Evolutionary conservation across 1,140 invertebrate species (phyloP).

Genomic region (Drosophila guanche): DNA sequence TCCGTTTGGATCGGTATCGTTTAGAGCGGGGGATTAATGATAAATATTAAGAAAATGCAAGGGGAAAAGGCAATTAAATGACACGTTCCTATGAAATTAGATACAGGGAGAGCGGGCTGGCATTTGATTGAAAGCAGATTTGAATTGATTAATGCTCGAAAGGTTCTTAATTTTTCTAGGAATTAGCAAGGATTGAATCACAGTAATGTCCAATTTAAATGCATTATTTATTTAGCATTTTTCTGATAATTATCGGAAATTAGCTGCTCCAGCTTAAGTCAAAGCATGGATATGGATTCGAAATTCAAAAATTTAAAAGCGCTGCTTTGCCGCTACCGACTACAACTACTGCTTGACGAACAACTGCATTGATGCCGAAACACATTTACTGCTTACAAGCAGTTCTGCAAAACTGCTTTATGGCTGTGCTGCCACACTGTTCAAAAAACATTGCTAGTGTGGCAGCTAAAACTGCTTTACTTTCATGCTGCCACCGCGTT

Average conservation of each 20-base stretch:
- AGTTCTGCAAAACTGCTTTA: not conserved
- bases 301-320: no score
- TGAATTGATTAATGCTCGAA: conserved; percentile 3
- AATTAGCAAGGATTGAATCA: not conserved
- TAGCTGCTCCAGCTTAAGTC: no score
- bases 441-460: not conserved
- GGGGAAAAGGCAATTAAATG: conserved; percentile 45
- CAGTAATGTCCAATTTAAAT: no score
- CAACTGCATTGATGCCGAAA: no score
- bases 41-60: conserved; percentile 12
- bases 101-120: not conserved
- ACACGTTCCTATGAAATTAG: conserved; percentile 36
- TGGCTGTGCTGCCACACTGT: not conserved
- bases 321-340: no score
- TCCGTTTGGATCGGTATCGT: conserved; percentile 39
- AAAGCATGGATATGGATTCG: no score
- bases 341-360: no score
- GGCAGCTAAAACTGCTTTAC: not conserved
- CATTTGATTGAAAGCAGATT: not conserved
- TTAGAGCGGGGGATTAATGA: conserved; percentile 29
- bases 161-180: not conserved
- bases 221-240: not conserved
- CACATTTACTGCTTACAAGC: no score
- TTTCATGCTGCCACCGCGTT: not conserved
- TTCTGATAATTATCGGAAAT: no score